Evolutionary conservation across 64 coral and sea anemone genomes (phyloP).

Genomic region (Exaiptasia diaphana): DNA sequence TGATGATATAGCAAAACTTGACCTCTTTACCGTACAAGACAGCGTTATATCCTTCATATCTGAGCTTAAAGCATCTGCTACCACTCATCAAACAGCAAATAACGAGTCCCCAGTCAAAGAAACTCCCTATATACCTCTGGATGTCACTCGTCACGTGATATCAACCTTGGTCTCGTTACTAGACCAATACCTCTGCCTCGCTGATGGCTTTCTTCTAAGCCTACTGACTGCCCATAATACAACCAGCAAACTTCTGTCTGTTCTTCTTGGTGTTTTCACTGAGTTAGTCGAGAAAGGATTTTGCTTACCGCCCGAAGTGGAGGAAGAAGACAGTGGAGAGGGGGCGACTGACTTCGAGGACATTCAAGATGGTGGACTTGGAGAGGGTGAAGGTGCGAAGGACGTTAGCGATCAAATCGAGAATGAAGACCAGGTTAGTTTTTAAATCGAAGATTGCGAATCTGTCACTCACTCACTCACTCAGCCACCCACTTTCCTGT

Average conservation of each 20-base stretch:
- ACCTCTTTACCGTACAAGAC: neutral
- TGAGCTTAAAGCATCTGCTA: slow-evolving; percentile 10
- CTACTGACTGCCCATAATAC: slow-evolving; percentile 61
- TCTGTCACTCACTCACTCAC: too few relatives aligned
- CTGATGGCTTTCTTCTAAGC: slow-evolving; percentile 41
- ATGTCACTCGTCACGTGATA: neutral
- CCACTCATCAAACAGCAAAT: neutral
- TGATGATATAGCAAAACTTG: slow-evolving; percentile 36
- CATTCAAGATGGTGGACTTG: slow-evolving; percentile 85
- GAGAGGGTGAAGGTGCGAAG: slow-evolving; percentile 91
- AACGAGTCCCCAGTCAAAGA: neutral
- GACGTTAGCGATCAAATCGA: slow-evolving; percentile 99
- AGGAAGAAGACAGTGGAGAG: slow-evolving; percentile 69
- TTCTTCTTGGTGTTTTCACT: slow-evolving; percentile 74
- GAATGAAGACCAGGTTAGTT: slow-evolving; percentile 85
- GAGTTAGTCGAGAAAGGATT: slow-evolving; percentile 75
- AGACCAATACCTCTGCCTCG: slow-evolving; percentile 63
- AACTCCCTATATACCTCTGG: neutral
- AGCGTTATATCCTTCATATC: neutral
- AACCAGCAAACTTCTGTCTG: slow-evolving; percentile 76
- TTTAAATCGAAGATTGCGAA: too few relatives aligned
- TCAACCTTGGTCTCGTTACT: slow-evolving; percentile 39
- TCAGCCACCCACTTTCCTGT: too few relatives aligned
- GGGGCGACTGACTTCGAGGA: slow-evolving; percentile 85
- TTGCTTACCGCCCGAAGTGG: slow-evolving; percentile 88